Evolutionary conservation across 2,888 invertebrate genomes (phyloP).

Genomic region (Parasteatoda lunata): DNA sequence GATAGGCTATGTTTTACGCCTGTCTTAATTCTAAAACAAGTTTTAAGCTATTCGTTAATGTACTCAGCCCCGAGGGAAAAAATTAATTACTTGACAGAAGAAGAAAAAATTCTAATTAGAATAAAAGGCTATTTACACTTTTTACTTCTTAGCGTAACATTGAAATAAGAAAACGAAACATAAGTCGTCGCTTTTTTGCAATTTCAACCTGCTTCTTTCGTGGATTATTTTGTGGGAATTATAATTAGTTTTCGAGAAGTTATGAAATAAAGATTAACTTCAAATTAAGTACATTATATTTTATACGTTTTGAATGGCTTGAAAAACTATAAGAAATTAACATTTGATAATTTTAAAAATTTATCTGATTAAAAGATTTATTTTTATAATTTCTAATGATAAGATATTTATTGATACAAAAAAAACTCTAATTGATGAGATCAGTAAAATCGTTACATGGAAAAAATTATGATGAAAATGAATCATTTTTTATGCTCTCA

Average conservation of each 20-base stretch:
- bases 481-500: too few relatives aligned
- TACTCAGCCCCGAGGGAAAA: conserved; percentile 33
- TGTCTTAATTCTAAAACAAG: not conserved
- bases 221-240: conserved; percentile 44
- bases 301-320: too few relatives aligned
- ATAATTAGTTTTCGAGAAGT: conserved; percentile 59
- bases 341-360: too few relatives aligned
- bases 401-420: too few relatives aligned
- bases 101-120: conserved; percentile 55
- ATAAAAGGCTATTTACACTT: conserved; percentile 64
- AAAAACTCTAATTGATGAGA: too few relatives aligned
- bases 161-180: conserved; percentile 61
- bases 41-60: conserved; percentile 38
- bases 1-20: too few relatives aligned
- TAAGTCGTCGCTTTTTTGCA: conserved; percentile 55
- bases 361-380: too few relatives aligned
- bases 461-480: too few relatives aligned
- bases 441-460: too few relatives aligned
- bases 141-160: conserved; percentile 50
- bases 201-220: conserved; percentile 54
- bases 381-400: too few relatives aligned
- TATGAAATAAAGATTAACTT: conserved; percentile 39
- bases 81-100: conserved; percentile 50
- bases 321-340: too few relatives aligned
- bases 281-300: conserved; percentile 35